phyloP scores from a whole-genome alignment of 2,113 vertebrate genomes.

The Synchiropus splendidus region DNA sequence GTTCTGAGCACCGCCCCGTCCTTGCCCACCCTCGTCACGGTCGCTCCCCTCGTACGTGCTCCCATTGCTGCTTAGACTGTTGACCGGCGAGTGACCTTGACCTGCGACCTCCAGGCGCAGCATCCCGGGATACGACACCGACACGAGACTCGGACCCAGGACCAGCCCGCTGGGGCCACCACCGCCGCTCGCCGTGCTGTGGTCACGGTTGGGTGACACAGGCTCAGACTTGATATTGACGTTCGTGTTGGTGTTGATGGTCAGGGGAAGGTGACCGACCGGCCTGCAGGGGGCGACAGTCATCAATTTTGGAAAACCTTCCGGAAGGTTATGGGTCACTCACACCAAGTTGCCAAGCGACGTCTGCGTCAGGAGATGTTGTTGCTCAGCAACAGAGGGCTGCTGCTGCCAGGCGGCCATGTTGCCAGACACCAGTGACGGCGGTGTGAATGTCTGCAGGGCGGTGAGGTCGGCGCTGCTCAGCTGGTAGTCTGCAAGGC shows the following conservation, averaged over 20 bases:
- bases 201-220: conserved; percentile 84
- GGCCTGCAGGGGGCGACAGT: conserved; percentile 62
- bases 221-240: conserved; percentile 96
- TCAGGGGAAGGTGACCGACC: conserved; percentile 78
- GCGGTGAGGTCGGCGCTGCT: conserved; percentile 87
- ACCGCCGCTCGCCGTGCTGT: conserved; percentile 70
- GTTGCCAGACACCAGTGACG: conserved; percentile 82
- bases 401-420: conserved; percentile 90
- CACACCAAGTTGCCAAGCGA: conserved; percentile 89
- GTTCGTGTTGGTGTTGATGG: conserved; percentile 84
- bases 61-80: conserved; percentile 89
- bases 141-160: conserved; percentile 57
- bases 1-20: conserved; percentile 58
- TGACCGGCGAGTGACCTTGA: conserved; percentile 76
- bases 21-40: conserved; percentile 72
- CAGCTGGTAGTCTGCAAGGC: conserved; percentile 83
- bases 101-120: conserved; percentile 72
- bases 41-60: conserved; percentile 89
- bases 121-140: conserved; percentile 57
- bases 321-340: conserved; percentile 40
- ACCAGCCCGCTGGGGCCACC: neutral
- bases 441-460: conserved; percentile 84
- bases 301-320: conserved; percentile 17
- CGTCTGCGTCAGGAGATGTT: conserved; percentile 73
- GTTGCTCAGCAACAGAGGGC: conserved; percentile 65